A percentile compares a stretch with the other conserved stretches of the same genome.
phyloP scores from a whole-genome alignment of 1,140 invertebrate species.

The Drosophila lowei region DNA sequence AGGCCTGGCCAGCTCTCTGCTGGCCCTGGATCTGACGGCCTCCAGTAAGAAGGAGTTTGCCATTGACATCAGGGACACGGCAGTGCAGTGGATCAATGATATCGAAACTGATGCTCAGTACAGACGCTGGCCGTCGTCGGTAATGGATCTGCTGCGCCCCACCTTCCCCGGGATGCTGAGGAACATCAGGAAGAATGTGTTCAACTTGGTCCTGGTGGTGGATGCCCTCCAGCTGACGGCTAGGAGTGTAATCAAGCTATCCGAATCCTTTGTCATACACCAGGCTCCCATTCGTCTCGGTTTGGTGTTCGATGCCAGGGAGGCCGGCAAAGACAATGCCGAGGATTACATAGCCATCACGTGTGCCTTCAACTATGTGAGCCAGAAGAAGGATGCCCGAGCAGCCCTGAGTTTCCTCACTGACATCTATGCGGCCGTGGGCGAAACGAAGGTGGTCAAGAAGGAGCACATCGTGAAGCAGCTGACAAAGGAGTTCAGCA shows the following conservation, averaged over 20 bases:
- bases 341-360: constrained; percentile 93
- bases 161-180: constrained; percentile 98
- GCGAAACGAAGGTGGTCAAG: constrained; percentile 84
- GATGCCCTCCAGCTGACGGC: constrained; percentile 91
- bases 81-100: constrained; percentile 97
- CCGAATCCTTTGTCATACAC: constrained; percentile 96
- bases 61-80: constrained; percentile 95
- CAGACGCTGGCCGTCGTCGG: constrained; percentile 92
- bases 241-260: constrained; percentile 91
- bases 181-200: constrained; percentile 96
- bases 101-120: constrained; percentile 96
- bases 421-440: constrained; percentile 85
- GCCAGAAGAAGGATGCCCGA: constrained; percentile 88
- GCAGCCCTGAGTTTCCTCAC: constrained; percentile 92
- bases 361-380: constrained; percentile 96
- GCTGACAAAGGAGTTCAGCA: constrained; percentile 87
- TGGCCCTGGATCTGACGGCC: constrained; percentile 90
- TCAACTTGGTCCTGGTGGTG: constrained; percentile 94
- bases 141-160: constrained; percentile 95
- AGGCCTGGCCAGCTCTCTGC: constrained; percentile 86
- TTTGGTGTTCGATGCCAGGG: constrained; percentile 92
- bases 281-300: constrained; percentile 94
- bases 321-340: constrained; percentile 85
- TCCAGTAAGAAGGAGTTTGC: constrained; percentile 90
- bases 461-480: constrained; percentile 88